Base-by-base conservation (phyloP, 2,797 vertebrate genomes). In the Sebastes reedi region DNA sequence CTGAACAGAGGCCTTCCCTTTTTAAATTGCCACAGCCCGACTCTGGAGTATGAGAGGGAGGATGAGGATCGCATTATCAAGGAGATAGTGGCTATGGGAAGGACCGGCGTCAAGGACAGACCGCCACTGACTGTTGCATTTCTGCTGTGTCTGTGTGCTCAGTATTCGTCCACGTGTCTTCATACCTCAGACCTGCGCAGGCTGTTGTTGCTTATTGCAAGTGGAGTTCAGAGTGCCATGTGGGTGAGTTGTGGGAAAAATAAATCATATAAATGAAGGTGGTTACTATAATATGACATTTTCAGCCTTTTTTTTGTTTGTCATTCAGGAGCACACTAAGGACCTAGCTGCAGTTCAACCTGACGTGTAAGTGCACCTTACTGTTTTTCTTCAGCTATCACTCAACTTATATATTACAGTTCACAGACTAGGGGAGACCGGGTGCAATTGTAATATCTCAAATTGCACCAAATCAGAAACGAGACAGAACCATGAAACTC, bases 121-220 rank as follows among this genome's bases (percentile, higher is more conserved):
- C 92, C 93, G 0, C 89, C 93, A 0, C 76, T 96, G 78, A 93
- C 92, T 1, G 82, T 84, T 2, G 89, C 95, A 0, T 95, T 96
- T 80, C 66, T 96, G 85, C 78, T 96, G 72, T 93, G 94, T 66
- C 39, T 93, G 72, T 96, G 95, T 72, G 34, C 96, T 68, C 95
- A 96, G 86, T 86, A 91, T 55, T 94, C 95, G 0, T 87, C 95
- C 5, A 78, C 85, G 2, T 70, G 82, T 68, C 94, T 94, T 61
- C 87, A 88, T 3, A 92, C 88, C 5, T 86, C 94, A 8, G 92
- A 95, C 71, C 91, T 96, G 22, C 94, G 96, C 32, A 88, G 93
- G 39, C 93, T 97, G 11, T 89, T 97, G 75, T 87, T 97, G 70
- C 92, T 90, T 3, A 91, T 94, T 4, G 95, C 96, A 29, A 91